Conservation (phyloP, 30 jellyfish, hydroid and myxozoan species). For the Cassiopea andromeda region DNA sequence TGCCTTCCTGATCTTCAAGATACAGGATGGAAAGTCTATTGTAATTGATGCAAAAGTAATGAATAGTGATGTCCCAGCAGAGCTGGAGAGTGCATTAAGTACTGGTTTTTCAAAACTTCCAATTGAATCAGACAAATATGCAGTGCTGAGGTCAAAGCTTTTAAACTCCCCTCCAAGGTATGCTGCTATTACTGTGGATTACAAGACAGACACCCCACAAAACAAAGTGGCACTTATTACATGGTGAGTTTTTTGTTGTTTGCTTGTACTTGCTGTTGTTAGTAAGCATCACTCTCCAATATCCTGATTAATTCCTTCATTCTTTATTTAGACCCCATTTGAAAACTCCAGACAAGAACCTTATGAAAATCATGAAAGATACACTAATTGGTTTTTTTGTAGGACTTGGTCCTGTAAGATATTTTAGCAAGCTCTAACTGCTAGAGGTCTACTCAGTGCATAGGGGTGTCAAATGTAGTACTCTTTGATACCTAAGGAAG, state of each 20-base stretch:
- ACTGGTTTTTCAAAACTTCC: not conserved
- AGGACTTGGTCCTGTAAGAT: too few relatives aligned
- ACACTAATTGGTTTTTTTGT: too few relatives aligned
- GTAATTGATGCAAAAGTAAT: not conserved
- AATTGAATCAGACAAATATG: constrained; percentile 7
- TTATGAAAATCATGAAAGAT: too few relatives aligned
- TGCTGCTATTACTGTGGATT: not conserved
- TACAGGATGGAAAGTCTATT: not conserved
- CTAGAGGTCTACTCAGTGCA: too few relatives aligned
- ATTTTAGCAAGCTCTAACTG: too few relatives aligned
- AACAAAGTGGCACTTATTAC: not conserved
- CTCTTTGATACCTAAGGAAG: too few relatives aligned
- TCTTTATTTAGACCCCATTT: too few relatives aligned
- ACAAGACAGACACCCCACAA: not conserved
- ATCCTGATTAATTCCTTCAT: too few relatives aligned
- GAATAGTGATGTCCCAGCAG: not conserved
- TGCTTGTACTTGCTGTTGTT: too few relatives aligned
- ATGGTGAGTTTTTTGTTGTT: not conserved
- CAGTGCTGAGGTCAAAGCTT: constrained; percentile 11
- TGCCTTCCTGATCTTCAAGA: constrained; percentile 15
- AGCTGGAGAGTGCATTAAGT: constrained; percentile 8
- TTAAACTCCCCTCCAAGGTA: constrained; percentile 11
- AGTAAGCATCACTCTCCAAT: too few relatives aligned
- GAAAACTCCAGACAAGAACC: too few relatives aligned
- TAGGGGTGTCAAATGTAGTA: too few relatives aligned